A percentile compares a stretch with the other conserved stretches of the same genome.
These are phyloP conservation scores for Steatornis caripensis DNA, from an alignment of 2,113 vertebrate species.

Conservation along the genomic window DNA sequence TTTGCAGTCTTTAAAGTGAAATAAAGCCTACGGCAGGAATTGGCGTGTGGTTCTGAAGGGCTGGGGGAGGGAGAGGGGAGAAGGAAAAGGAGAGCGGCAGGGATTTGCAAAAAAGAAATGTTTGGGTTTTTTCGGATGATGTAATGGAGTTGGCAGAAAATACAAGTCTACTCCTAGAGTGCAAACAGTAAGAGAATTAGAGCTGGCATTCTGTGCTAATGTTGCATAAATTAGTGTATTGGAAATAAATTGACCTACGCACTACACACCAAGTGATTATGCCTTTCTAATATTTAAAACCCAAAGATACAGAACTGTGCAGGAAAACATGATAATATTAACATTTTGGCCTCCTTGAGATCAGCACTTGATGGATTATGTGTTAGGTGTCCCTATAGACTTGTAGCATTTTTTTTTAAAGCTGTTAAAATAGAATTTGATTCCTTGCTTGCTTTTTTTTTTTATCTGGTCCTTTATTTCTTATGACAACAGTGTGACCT, in stretches of 20 bases:
- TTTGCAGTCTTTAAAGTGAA: background rate
- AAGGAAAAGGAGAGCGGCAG: background rate
- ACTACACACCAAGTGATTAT: background rate
- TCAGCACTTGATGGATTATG: background rate
- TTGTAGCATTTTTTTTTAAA: background rate
- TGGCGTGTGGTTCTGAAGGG: background rate
- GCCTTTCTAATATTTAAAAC: constrained; percentile 20
- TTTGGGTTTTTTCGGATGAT: constrained; percentile 73
- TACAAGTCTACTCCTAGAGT: constrained; percentile 67
- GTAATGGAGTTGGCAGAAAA: constrained; percentile 77
- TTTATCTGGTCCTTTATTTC: background rate
- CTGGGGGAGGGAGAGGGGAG: background rate
- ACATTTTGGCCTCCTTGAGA: background rate
- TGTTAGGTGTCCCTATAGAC: background rate
- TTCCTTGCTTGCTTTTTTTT: background rate
- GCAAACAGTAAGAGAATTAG: constrained; percentile 68
- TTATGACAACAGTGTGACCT: constrained; percentile 47
- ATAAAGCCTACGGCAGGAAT: background rate
- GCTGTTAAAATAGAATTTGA: background rate
- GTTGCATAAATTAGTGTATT: constrained; percentile 67
- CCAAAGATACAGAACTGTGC: background rate
- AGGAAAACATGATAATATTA: background rate
- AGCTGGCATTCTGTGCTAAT: constrained; percentile 68
- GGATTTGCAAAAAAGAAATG: background rate
- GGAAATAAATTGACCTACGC: constrained; percentile 62